phyloP scores from a whole-genome alignment of 1,140 invertebrate genomes.

The Drosophila ficusphila region DNA sequence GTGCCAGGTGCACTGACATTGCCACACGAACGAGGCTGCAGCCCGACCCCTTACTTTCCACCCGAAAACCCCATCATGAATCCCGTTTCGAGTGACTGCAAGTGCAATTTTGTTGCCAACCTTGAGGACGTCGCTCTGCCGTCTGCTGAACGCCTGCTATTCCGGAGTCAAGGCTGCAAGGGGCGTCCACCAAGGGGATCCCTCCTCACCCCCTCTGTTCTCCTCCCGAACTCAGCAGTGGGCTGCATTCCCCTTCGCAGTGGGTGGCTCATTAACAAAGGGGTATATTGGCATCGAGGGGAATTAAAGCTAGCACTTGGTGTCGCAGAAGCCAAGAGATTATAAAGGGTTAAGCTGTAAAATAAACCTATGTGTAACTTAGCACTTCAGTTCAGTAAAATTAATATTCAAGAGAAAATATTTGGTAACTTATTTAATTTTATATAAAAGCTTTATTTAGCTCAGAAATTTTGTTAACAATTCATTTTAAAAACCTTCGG shows the following conservation, averaged over 20 bases:
- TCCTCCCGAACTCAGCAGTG: not conserved
- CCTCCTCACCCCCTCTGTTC: not conserved
- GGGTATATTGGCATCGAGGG: not conserved
- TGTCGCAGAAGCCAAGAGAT: too few species aligned
- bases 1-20: conserved; percentile 75
- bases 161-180: conserved; percentile 50
- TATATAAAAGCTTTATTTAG: too few species aligned
- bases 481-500: not conserved
- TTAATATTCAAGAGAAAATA: too few species aligned
- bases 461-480: too few species aligned
- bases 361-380: too few species aligned
- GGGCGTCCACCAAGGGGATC: conserved; percentile 15
- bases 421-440: too few species aligned
- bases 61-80: not conserved
- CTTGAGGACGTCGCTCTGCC: conserved; percentile 47
- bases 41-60: not conserved
- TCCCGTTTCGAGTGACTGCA: conserved; percentile 28
- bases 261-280: not conserved
- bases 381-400: too few species aligned
- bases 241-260: not conserved
- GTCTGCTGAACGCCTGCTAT: conserved; percentile 57
- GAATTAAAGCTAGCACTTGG: too few species aligned
- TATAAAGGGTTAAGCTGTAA: too few species aligned
- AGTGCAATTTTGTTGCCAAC: conserved; percentile 63
- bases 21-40: conserved; percentile 43